Percentiles rank a stretch among this genome's conserved stretches.
Conservation (phyloP, 2,888 invertebrate genomes). For the Xestia c-nigrum region DNA sequence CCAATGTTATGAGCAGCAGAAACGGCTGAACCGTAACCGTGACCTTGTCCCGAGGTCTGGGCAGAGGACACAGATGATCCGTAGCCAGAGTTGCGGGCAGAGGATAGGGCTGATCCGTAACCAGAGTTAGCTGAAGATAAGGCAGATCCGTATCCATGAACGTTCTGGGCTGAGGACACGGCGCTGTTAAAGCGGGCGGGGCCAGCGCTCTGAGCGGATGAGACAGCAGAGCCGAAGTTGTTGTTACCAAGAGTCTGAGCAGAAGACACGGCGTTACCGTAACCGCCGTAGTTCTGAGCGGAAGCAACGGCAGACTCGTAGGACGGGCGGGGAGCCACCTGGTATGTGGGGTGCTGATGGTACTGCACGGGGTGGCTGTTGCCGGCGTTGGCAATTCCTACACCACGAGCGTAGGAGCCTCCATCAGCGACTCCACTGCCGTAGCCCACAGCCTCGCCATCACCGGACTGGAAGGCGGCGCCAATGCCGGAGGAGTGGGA, state of each 20-base stretch:
- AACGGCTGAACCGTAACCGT: conserved; percentile 72
- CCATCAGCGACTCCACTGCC: conserved; percentile 75
- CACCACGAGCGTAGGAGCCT: conserved; percentile 76
- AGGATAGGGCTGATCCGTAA: conserved; percentile 55
- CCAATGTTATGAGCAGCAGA: conserved; percentile 79
- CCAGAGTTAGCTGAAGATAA: conserved; percentile 70
- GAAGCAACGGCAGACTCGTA: conserved; percentile 73
- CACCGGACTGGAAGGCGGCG: conserved; percentile 79
- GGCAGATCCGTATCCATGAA: conserved; percentile 70
- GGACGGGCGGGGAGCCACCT: conserved; percentile 64
- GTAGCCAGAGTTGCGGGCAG: conserved; percentile 70
- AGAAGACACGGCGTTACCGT: conserved; percentile 71
- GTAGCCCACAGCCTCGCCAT: conserved; percentile 76
- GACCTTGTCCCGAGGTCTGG: conserved; percentile 70
- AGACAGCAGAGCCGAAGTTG: conserved; percentile 75
- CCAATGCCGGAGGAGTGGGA: conserved; percentile 83
- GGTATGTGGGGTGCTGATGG: conserved; percentile 69
- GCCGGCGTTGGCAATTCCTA: conserved; percentile 79
- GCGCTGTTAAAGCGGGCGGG: conserved; percentile 52
- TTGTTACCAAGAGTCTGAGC: conserved; percentile 75
- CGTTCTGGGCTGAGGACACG: conserved; percentile 67
- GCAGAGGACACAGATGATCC: conserved; percentile 74
- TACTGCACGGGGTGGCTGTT: conserved; percentile 61
- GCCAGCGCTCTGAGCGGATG: conserved; percentile 73
- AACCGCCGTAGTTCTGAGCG: conserved; percentile 78